Evolutionary conservation across 1,140 invertebrate species (phyloP), one percentile per base, ranked within the genome.

Genomic region (Sminthurides bifidus): DNA sequence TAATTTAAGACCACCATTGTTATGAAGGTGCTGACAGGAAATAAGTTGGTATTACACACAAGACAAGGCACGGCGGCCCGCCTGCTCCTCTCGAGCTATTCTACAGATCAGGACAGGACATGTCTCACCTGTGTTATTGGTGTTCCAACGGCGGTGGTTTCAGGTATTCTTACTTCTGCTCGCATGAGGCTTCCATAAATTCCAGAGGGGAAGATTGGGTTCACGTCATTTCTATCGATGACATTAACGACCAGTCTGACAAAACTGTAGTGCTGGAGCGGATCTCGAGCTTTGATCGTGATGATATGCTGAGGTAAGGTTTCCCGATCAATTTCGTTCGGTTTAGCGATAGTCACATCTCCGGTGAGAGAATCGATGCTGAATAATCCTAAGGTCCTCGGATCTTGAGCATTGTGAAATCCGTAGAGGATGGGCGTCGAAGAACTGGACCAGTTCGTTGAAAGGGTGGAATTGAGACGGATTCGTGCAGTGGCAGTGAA

Each of bases 341-440:
- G 17, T 24, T 54, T 55, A 15, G 45, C 19, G 21, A 59, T 52
- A 31, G 29, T 54, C 19, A 65, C 63, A 23, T 50, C 57, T 5
- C 63, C 63, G 5, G 50, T 59, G 46, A 65, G 43, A 17, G 57
- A 59, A 53, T 65, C 63, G 43, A 65, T 65, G 21, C 17, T 43
- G 48, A 65, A 65, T 24, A 65, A 26, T 54, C 57, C 49, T 1
- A 65, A 38, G 0, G 57, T 51, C 17, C 60, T 12, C 3, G 35
- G 4, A 37, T 65, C 63, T 31, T 65, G 59, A 24, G 60, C 56
- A 46, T 65, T 65, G 49, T 65, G 63, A 45, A 65, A 65, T 2
- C 63, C 63, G 27, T 65, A 65, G 15, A 65, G 58, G 31, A 63
- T 52, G 12, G 63, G 60, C 1, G 43, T 46, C 1, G 52, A 52